phyloP scores from a whole-genome alignment of 2,797 vertebrate species.

The Acrossocheilus wenchowensis region DNA sequence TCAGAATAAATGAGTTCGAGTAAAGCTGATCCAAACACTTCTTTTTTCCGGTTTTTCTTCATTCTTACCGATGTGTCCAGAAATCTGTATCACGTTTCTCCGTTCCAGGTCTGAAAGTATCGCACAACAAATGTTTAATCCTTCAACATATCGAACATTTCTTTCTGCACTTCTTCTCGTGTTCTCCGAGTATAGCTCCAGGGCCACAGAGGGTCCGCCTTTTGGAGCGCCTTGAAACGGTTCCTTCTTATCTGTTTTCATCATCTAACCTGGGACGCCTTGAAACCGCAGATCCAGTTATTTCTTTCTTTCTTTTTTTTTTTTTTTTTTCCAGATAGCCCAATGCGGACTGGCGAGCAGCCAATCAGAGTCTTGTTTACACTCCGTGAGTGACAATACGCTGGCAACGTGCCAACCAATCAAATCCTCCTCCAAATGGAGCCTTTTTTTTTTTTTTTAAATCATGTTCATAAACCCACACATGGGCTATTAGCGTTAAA shows the following conservation, averaged over 20 bases:
- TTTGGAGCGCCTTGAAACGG: constrained; percentile 88
- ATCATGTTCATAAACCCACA: not conserved
- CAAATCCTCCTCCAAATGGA: constrained; percentile 55
- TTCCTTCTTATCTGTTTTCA: constrained; percentile 90
- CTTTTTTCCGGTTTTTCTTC: constrained; percentile 49
- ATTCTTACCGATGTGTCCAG: constrained; percentile 17
- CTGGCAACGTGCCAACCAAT: constrained; percentile 88
- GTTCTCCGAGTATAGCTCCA: constrained; percentile 78
- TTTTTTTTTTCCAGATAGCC: constrained; percentile 86
- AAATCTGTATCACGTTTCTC: constrained; percentile 31
- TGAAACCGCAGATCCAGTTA: constrained; percentile 92
- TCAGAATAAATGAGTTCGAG: not conserved
- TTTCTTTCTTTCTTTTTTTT: constrained; percentile 83
- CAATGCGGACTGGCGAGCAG: constrained; percentile 91
- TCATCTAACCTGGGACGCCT: constrained; percentile 87
- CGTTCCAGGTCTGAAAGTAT: not conserved
- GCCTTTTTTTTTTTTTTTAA: constrained; percentile 49
- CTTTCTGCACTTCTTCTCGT: constrained; percentile 27
- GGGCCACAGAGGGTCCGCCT: constrained; percentile 80
- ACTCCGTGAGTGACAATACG: constrained; percentile 89
- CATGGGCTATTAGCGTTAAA: not conserved
- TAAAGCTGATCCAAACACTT: constrained; percentile 27
- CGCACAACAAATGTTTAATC: not conserved
- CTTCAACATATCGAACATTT: constrained; percentile 20
- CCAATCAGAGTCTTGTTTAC: constrained; percentile 99